Evolutionary conservation across 2,888 invertebrate species (phyloP).

Genomic region (Marronus borbonicus): DNA sequence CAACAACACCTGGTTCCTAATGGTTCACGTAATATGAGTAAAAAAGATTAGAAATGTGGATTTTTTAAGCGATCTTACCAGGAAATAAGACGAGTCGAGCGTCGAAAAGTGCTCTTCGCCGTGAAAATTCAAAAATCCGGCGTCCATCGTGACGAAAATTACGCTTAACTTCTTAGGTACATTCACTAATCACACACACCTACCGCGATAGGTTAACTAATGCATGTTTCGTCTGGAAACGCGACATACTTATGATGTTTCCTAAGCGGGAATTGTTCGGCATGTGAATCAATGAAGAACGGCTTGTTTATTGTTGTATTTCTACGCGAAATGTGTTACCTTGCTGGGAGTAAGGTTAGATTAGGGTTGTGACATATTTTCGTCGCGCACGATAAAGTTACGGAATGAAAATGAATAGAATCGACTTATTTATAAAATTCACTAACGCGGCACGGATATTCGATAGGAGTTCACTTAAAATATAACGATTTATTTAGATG

Average conservation of each 20-base stretch:
- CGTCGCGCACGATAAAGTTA: conserved; percentile 26
- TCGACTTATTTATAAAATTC: conserved; percentile 41
- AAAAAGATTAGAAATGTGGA: conserved; percentile 3
- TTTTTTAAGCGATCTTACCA: conserved; percentile 51
- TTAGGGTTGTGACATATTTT: conserved; percentile 49
- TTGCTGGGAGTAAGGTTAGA: conserved; percentile 47
- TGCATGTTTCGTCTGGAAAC: conserved; percentile 37
- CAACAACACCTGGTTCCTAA: conserved; percentile 41
- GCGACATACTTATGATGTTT: neutral
- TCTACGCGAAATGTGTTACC: conserved; percentile 31
- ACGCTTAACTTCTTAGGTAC: neutral
- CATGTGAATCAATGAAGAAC: conserved; percentile 9
- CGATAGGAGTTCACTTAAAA: neutral
- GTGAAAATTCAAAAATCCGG: conserved; percentile 71
- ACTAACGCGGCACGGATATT: conserved; percentile 10
- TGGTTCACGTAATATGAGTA: conserved; percentile 23
- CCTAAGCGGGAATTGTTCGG: neutral
- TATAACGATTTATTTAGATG: conserved; percentile 29
- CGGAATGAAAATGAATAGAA: conserved; percentile 17
- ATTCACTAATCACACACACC: conserved; percentile 11
- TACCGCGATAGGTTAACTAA: neutral
- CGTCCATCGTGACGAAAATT: conserved; percentile 67
- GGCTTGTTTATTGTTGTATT: conserved; percentile 22
- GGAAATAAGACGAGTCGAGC: conserved; percentile 57
- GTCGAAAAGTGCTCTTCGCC: conserved; percentile 72